Percentiles rank a stretch among this genome's conserved stretches.
phyloP scores from a whole-genome alignment of 2,113 vertebrate genomes.

The Phrynocephalus versicolor region DNA sequence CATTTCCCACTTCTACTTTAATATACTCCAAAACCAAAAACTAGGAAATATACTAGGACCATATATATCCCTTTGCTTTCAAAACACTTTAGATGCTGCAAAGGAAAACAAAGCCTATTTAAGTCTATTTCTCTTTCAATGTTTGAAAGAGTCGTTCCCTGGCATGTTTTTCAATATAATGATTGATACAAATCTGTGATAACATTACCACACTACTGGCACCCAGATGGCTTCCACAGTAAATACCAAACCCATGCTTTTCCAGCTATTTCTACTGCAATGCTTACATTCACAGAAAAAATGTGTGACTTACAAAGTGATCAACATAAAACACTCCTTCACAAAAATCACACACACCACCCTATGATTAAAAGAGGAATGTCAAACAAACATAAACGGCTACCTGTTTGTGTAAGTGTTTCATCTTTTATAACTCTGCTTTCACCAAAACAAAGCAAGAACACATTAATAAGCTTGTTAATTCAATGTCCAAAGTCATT shows the following conservation, averaged over 20 bases:
- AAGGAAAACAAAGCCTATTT: no score
- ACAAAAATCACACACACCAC: background rate
- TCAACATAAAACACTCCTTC: background rate
- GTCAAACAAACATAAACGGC: background rate
- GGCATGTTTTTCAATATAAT: background rate
- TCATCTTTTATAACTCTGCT: background rate
- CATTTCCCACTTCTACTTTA: no score
- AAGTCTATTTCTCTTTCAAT: no score
- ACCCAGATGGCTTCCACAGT: background rate
- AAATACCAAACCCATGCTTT: background rate
- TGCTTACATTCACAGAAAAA: constrained; percentile 3
- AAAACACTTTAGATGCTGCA: background rate
- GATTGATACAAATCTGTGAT: background rate
- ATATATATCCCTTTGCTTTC: no score
- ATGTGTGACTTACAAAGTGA: background rate
- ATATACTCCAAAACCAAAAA: no score
- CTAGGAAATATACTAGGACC: no score
- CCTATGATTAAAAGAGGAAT: background rate
- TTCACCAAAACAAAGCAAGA: background rate
- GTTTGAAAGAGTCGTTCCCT: background rate
- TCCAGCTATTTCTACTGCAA: background rate
- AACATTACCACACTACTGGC: background rate
- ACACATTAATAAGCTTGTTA: background rate
- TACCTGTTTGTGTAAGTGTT: background rate
- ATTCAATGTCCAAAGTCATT: background rate